Evolutionary conservation across 1,140 invertebrate species (phyloP), one percentile per base, ranked within the genome.

Genomic region (Lepidurus arcticus): DNA sequence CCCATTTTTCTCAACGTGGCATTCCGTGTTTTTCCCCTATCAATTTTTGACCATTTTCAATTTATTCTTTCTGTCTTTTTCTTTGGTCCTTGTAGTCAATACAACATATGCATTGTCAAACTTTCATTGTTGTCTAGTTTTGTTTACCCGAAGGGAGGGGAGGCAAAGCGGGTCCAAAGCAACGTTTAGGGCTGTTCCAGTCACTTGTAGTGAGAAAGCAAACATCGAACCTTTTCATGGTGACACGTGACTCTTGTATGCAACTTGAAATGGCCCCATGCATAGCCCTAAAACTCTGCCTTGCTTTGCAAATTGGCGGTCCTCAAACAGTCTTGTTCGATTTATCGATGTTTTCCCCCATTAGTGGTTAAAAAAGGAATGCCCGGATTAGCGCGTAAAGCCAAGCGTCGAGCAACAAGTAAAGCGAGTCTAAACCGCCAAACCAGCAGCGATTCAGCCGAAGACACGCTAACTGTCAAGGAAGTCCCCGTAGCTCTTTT

Each of bases 401-500:
- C 34, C 7, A 47, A 42, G 42, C 34, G 47, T 24, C 43, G 47
- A 21, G 42, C 75, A 1, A 13, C 47, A 34, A 26, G 42, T n/a
- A 42, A 44, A 45, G 16, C 34, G 16, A 26, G 75, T 47, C 10
- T 76, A 11, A 47, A 76, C 24, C 43, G 47, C n/a, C 34, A 21
- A 11, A 13, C 47, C 34, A 26, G 75, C 43, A 42, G 42, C 13
- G 26, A 13, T 44, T 76, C 75, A 24, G 75, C 43, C 42, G 75
- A 76, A 45, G 75, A 76, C 42, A 42, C 26, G 43, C 43, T 24
- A n/a, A 45, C 43, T 16, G 0, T 47, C 0, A 13, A 26, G 16
- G 10, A 44, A 44, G 42, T 76, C 1, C 47, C 44, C 34, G 73
- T 79, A 24, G 75, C 81, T 44, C 87, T 86, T 1, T 92, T 91